phyloP scores from a whole-genome alignment of 2,888 invertebrate genomes.

The Metopia argyrocephala region DNA sequence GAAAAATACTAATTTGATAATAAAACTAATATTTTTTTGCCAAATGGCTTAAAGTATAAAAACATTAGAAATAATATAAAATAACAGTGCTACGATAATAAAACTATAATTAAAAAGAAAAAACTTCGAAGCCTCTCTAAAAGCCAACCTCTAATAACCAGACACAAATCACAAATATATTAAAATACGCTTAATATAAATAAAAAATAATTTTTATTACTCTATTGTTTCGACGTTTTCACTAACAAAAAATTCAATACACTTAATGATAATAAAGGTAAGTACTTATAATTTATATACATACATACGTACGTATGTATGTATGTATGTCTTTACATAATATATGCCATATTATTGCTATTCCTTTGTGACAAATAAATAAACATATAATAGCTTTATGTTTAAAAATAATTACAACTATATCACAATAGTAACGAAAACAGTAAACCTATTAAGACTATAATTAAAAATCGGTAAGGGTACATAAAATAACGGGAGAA shows the following conservation, averaged over 20 bases:
- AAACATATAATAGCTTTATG: constrained; percentile 31
- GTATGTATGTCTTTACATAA: neutral
- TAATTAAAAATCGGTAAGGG: constrained; percentile 5
- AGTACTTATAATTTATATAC: constrained; percentile 15
- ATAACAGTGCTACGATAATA: no score
- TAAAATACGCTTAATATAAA: neutral
- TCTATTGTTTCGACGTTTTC: neutral
- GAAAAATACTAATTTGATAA: no score
- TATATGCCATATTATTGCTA: constrained; percentile 1
- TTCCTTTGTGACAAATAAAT: constrained; percentile 61
- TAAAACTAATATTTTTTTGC: no score
- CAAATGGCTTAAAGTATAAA: no score
- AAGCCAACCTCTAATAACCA: neutral
- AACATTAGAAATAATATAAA: no score
- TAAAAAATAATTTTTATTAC: neutral
- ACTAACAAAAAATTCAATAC: constrained; percentile 3
- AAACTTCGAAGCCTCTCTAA: neutral
- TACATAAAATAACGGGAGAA: neutral
- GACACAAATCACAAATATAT: constrained; percentile 1
- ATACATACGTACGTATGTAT: neutral
- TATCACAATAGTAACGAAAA: neutral
- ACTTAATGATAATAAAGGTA: constrained; percentile 34
- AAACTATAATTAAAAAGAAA: no score
- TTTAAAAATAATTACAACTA: constrained; percentile 21
- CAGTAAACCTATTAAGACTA: constrained; percentile 38